Conservation (phyloP, 2,888 invertebrate genomes). For the Leptopilina myrica region DNA sequence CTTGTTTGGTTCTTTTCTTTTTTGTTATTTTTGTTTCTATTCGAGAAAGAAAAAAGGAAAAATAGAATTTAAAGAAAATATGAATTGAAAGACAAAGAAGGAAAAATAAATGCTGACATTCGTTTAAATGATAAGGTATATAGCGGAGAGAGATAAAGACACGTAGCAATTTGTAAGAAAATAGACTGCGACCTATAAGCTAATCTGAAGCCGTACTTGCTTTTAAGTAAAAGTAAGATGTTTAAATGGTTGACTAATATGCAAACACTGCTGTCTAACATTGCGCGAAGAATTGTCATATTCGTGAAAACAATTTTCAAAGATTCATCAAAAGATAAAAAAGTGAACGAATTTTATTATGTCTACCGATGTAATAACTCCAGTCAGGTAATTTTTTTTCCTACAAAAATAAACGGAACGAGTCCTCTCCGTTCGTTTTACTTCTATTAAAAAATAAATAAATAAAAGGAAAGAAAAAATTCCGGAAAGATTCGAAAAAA, state of each 20-base stretch:
- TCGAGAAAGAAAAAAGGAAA: too few relatives aligned
- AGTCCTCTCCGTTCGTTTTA: too few relatives aligned
- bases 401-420: too few relatives aligned
- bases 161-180: constrained; percentile 52
- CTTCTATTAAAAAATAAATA: too few relatives aligned
- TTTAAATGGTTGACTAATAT: constrained; percentile 62
- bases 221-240: constrained; percentile 61
- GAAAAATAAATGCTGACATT: constrained; percentile 13
- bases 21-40: too few relatives aligned
- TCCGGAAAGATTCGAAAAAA: too few relatives aligned
- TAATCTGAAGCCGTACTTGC: constrained; percentile 65
- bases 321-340: constrained; percentile 60
- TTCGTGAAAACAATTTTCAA: constrained; percentile 61
- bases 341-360: constrained; percentile 56
- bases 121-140: background rate
- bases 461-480: too few relatives aligned
- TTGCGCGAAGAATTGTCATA: constrained; percentile 57
- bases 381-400: constrained; percentile 53
- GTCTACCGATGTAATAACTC: constrained; percentile 51
- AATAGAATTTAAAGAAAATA: background rate
- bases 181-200: constrained; percentile 59
- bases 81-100: background rate
- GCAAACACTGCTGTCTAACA: constrained; percentile 56
- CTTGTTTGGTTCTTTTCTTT: too few relatives aligned
- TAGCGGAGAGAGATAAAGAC: constrained; percentile 25